Evolutionary conservation across 1,140 invertebrate species (phyloP).

Genomic region (Calephelis virginiensis): DNA sequence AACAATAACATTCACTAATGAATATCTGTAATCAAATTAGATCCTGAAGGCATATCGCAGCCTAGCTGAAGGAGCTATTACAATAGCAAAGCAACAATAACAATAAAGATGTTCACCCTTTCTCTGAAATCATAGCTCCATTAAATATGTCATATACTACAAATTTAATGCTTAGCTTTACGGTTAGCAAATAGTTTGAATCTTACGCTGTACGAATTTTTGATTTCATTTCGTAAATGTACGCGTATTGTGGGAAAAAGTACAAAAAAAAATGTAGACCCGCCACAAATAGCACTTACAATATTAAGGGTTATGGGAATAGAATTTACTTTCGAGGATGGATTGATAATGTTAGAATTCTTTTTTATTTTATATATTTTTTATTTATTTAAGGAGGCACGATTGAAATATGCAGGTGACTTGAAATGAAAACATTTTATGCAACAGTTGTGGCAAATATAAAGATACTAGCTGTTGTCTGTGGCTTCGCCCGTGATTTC

Average conservation of each 20-base stretch:
- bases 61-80: background rate
- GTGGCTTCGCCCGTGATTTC: no score
- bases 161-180: conserved; percentile 2
- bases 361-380: no score
- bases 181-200: background rate
- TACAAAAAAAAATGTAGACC: no score
- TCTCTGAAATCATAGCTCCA: background rate
- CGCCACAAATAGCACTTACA: no score
- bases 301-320: no score
- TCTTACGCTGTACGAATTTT: background rate
- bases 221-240: background rate
- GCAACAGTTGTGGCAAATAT: no score
- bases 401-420: no score
- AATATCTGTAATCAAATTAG: conserved; percentile 5
- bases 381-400: no score
- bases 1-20: background rate
- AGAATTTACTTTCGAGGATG: no score
- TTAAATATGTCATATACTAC: background rate
- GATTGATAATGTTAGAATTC: no score
- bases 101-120: conserved; percentile 6
- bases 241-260: background rate
- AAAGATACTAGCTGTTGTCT: no score
- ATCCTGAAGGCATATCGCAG: background rate
- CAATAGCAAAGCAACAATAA: conserved; percentile 8
- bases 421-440: no score